Conservation (phyloP, 2,888 invertebrate species). For the Diplazon laetatorius region DNA sequence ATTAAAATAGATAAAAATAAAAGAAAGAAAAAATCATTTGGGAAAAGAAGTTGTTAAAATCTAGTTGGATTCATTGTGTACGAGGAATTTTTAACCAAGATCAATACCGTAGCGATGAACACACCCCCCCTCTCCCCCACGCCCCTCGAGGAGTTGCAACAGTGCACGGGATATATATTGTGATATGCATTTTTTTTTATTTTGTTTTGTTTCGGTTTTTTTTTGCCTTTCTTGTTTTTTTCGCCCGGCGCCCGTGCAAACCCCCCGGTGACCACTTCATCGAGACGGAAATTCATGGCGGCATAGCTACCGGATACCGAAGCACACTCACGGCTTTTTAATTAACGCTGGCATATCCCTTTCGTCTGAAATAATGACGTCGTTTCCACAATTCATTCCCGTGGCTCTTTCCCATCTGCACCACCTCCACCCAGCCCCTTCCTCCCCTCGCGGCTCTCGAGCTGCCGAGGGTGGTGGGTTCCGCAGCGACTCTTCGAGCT, state of each 20-base stretch:
- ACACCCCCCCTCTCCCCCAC: too few relatives aligned
- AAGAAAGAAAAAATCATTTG: background rate
- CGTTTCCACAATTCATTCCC: slow-evolving; percentile 50
- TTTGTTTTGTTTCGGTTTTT: too few relatives aligned
- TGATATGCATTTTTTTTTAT: slow-evolving; percentile 9
- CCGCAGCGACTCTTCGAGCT: slow-evolving; percentile 1
- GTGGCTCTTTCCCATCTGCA: background rate
- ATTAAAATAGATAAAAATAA: background rate
- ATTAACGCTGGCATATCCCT: slow-evolving; percentile 60
- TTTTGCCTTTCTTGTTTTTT: slow-evolving; percentile 33
- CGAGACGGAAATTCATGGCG: slow-evolving; percentile 52
- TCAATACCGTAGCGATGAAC: slow-evolving; percentile 10
- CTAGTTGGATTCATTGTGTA: too few relatives aligned
- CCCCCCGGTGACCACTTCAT: slow-evolving; percentile 47
- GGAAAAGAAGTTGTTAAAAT: background rate
- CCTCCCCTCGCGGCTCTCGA: background rate
- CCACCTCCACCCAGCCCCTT: background rate
- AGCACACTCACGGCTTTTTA: slow-evolving; percentile 59
- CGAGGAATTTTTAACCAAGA: slow-evolving; percentile 7
- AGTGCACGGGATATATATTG: slow-evolving; percentile 5
- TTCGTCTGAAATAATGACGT: slow-evolving; percentile 63
- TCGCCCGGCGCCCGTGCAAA: background rate
- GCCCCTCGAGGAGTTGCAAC: background rate
- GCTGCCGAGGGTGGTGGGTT: slow-evolving; percentile 17
- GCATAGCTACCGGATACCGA: slow-evolving; percentile 39